Evolutionary conservation across 2,888 invertebrate species (phyloP).

Genomic region (Agrenia bidenticulata): DNA sequence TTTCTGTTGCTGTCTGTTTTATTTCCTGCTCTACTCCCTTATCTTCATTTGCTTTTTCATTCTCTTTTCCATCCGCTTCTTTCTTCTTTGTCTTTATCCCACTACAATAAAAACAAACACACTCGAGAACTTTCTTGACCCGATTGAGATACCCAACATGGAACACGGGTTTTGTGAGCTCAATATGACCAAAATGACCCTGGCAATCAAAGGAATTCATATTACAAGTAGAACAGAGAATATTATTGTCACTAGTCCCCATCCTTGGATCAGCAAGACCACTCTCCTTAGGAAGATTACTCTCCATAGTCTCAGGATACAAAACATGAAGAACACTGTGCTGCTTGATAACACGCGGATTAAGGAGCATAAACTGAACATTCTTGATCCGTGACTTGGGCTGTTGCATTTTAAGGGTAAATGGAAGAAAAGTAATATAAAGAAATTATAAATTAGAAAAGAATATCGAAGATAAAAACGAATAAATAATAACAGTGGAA

Average conservation of each 20-base stretch:
- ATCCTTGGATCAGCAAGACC: slow-evolving; percentile 99
- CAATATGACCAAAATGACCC: slow-evolving; percentile 98
- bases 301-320: slow-evolving; percentile 97
- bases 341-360: too few species aligned
- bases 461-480: too few species aligned
- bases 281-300: slow-evolving; percentile 94
- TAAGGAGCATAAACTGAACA: too few species aligned
- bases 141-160: slow-evolving; percentile 98
- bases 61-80: slow-evolving; percentile 92
- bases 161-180: slow-evolving; percentile 96
- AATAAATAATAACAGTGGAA: too few species aligned
- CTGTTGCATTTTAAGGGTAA: too few species aligned
- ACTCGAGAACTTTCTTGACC: slow-evolving; percentile 94
- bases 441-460: too few species aligned
- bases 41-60: slow-evolving; percentile 93
- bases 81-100: slow-evolving; percentile 94
- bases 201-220: slow-evolving; percentile 99
- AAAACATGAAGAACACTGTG: too few species aligned
- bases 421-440: too few species aligned
- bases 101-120: slow-evolving; percentile 99
- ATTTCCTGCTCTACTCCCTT: slow-evolving; percentile 97
- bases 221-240: slow-evolving; percentile 93
- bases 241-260: slow-evolving; percentile 90
- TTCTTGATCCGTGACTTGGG: too few species aligned
- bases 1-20: slow-evolving; percentile 79